Percentiles rank a stretch among this genome's conserved stretches.
These are phyloP conservation scores for Adelosebastes latens DNA, from an alignment of 2,797 vertebrate species.

Conservation along the genomic window DNA sequence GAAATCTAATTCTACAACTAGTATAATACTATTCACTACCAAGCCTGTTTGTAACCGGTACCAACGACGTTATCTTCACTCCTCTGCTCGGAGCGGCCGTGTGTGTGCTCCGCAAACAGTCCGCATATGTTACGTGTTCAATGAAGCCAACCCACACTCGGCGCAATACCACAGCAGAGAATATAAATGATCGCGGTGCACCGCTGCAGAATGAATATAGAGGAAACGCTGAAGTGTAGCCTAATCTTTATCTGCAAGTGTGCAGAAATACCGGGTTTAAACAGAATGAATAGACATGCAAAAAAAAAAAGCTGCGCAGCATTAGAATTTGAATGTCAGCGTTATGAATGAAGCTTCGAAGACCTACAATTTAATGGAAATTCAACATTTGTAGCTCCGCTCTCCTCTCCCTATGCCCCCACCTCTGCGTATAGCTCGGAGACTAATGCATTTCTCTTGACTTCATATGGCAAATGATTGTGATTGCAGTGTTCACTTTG, in stretches of 20 bases:
- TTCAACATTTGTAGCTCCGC: slow-evolving; percentile 2
- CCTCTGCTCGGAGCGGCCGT: no score
- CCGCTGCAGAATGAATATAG: no score
- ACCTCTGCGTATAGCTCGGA: background rate
- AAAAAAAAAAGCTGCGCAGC: background rate
- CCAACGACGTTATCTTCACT: no score
- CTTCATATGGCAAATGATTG: slow-evolving; percentile 6
- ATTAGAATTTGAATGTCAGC: background rate
- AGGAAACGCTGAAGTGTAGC: no score
- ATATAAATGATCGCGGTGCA: background rate
- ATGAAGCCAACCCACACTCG: no score
- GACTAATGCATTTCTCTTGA: background rate
- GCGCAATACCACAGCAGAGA: background rate
- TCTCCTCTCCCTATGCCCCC: background rate
- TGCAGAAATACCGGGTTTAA: background rate
- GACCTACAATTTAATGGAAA: background rate
- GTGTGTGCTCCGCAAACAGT: no score
- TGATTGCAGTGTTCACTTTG: background rate
- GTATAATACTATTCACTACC: no score
- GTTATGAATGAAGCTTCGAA: background rate
- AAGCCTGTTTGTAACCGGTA: no score
- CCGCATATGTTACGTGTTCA: no score
- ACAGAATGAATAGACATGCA: background rate
- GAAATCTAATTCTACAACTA: no score
- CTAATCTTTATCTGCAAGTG: background rate